Percentiles rank a stretch among this genome's conserved stretches.
Evolutionary conservation across 2,888 invertebrate genomes (phyloP).

Genomic region (Blomia tropicalis): DNA sequence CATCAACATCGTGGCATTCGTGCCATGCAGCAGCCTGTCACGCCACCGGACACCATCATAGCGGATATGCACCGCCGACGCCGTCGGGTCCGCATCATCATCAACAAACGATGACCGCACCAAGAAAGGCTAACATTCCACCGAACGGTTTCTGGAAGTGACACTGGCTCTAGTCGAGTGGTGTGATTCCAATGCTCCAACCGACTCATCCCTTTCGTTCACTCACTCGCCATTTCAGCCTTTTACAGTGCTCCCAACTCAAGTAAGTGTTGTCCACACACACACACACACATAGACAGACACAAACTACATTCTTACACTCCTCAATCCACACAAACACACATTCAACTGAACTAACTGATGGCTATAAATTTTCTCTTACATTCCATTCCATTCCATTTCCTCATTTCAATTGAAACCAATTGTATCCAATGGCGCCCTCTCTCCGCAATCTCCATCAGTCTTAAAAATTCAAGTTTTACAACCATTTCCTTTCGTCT

Average conservation of each 20-base stretch:
- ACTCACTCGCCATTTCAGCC: neutral
- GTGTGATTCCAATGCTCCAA: neutral
- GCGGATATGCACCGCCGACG: constrained; percentile 26
- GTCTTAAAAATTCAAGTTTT: no score
- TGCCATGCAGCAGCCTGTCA: constrained; percentile 31
- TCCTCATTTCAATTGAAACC: no score
- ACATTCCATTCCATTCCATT: neutral
- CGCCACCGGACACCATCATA: constrained; percentile 25
- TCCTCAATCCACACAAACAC: no score
- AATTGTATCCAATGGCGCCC: no score
- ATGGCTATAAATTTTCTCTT: neutral
- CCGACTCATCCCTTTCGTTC: neutral
- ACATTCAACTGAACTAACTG: no score
- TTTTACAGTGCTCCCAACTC: neutral
- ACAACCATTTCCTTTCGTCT: no score
- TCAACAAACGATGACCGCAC: constrained; percentile 16
- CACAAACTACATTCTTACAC: no score
- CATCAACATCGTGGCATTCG: constrained; percentile 31
- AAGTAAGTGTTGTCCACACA: no score
- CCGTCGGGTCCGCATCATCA: constrained; percentile 25
- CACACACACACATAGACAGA: no score
- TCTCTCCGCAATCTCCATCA: no score
- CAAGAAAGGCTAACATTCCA: constrained; percentile 27
- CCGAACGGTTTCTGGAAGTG: constrained; percentile 32
- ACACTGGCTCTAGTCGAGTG: constrained; percentile 20